Evolutionary conservation across 2,888 invertebrate genomes (phyloP).

Genomic region (Protophormia terraenovae): DNA sequence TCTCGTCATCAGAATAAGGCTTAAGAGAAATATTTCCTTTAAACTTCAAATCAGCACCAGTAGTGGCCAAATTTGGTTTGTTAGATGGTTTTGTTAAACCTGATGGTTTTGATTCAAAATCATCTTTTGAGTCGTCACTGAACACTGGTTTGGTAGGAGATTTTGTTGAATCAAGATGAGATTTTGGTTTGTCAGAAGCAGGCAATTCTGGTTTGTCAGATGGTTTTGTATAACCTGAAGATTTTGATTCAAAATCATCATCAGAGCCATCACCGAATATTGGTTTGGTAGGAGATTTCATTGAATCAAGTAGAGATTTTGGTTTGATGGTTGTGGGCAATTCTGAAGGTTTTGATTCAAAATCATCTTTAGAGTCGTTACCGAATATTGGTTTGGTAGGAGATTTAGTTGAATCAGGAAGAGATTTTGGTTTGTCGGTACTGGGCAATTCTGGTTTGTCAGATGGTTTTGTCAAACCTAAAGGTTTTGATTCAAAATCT

Average conservation of each 20-base stretch:
- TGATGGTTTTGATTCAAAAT: neutral
- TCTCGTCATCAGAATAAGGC: slow-evolving; percentile 20
- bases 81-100: too few species aligned
- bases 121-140: neutral
- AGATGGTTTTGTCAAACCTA: too few species aligned
- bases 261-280: neutral
- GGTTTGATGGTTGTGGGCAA: neutral
- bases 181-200: slow-evolving; percentile 11
- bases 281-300: neutral
- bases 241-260: neutral
- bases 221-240: neutral
- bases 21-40: neutral
- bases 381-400: neutral
- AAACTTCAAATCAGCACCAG: too few species aligned
- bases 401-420: too few species aligned
- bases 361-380: neutral
- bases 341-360: too few species aligned
- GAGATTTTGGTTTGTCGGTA: neutral
- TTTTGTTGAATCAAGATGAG: neutral
- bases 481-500: too few species aligned
- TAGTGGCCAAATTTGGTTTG: too few species aligned
- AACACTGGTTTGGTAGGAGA: neutral
- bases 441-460: too few species aligned
- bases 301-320: neutral
- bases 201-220: neutral